Evolutionary conservation across 2,797 vertebrate genomes (phyloP), one percentile per base, ranked within the genome.

Genomic region (Tokudaia tokunoshimensis): DNA sequence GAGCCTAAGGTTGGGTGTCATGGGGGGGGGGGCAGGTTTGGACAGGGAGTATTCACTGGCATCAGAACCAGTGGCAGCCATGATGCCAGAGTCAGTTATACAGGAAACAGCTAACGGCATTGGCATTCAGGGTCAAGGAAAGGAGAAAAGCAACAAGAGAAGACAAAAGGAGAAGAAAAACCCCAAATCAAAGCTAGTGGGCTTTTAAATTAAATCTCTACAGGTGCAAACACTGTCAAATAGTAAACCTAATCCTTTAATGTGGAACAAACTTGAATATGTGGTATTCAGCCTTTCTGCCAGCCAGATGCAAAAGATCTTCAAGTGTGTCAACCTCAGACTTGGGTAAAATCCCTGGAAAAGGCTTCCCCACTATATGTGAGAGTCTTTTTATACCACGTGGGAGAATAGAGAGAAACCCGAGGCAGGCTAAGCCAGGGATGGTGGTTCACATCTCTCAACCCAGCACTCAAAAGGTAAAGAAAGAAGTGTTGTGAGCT

Each of bases 131-230:
- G 10, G 65, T 19, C 26, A 52, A 57, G 20, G 19, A 41, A 44
- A 52, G 12, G 50, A n/a, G 29, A 55, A 89, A 19, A 55, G 70
- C 44, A 84, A 9, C 19, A 11, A 26, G 75, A 55, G 52, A 29
- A 85, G 29, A 59, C 26, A 55, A 37, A 82, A 41, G 52, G 65
- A 24, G 31, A 34, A 61, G 29, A 41, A 37, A 22, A 76, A 22
- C 11, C 8, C 6, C 29, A 44, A n/a, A 65, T 11, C 31, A 26
- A 88, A 88, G 50, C 52, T 15, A 91, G 82, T 67, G n/a, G 4
- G 78, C 44, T 97, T 95, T 81, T 31, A 89, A 92, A 92, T 94
- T 95, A 92, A 92, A 72, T 78, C 86, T 65, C 90, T 93, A 55
- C 11, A 91, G 65, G 29, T 89, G 29, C 86, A 80, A 78, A 74